Evolutionary conservation across 2,113 vertebrate genomes (phyloP), one percentile per base, ranked within the genome.

Genomic region (Corythaixoides concolor): DNA sequence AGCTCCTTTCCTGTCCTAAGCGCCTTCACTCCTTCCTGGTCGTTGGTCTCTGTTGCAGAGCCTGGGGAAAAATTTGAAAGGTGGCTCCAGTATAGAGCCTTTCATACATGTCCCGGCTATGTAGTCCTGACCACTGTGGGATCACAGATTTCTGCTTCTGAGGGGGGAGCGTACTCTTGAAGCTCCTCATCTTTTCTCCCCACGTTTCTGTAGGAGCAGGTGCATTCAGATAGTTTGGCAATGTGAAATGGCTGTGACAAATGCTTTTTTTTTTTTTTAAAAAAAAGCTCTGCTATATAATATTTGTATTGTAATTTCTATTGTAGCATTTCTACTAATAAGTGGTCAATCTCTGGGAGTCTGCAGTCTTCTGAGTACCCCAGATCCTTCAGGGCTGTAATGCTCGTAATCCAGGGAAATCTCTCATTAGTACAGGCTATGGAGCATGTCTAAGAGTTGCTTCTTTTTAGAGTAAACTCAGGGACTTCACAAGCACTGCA

Each of bases 401-500:
- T 55, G 52, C 58, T 85, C 5, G 1, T 64, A 76, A 85, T 84
- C 30, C 53, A 60, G 67, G 73, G 11, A 81, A 59, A 62, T 47
- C 27, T 87, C 76, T 84, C 35, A 11, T 45, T 35, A 30, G 27
- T 66, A 35, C n/a, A 88, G 45, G 32, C 50, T 14, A 1, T 24
- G 18, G 58, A 66, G 22, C 70, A 28, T 63, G 41, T 76, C 37
- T 56, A 55, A 76, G 68, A 62, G 66, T 35, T 72, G 23, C 30
- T 75, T 62, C 50, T 77, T 73, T 80, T 49, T 47, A 81, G 66
- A 50, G 8, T 73, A 94, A 94, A 77, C 96, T 95, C 94, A 89
- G 92, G 95, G 93, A 90, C 62, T 88, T 91, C n/a, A 79, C 41
- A 91, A 96, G 50, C 66, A 82, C 84, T 90, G 52, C 77, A 74